Conservation (phyloP, 2,113 vertebrate genomes). For the Corythaixoides concolor region DNA sequence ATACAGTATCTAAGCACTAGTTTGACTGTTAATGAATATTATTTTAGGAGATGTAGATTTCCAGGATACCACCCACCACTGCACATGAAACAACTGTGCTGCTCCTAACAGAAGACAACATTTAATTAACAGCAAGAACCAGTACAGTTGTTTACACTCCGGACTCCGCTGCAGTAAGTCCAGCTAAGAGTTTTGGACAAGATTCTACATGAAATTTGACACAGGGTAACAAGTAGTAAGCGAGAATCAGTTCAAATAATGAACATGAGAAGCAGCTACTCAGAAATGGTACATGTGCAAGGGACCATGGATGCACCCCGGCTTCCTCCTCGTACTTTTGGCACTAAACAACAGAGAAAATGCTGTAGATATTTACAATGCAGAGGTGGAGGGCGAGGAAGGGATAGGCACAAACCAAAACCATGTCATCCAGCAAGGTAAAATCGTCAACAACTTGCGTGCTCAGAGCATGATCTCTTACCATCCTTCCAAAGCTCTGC, state of each 20-base stretch:
- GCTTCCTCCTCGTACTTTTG: background rate
- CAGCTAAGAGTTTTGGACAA: background rate
- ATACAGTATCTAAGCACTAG: background rate
- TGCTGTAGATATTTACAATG: background rate
- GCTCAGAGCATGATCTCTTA: conserved; percentile 61
- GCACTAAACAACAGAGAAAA: background rate
- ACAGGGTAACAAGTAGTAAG: background rate
- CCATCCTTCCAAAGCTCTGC: conserved; percentile 98
- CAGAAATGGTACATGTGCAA: conserved; percentile 49
- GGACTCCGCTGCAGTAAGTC: background rate
- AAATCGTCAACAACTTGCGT: background rate
- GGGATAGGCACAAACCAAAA: background rate
- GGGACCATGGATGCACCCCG: background rate
- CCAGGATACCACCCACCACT: background rate
- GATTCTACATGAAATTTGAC: background rate
- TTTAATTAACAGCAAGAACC: background rate
- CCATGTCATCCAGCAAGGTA: background rate
- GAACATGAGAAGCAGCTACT: conserved; percentile 55
- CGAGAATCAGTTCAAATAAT: background rate
- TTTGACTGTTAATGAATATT: background rate
- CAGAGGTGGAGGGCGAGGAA: background rate
- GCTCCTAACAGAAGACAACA: background rate
- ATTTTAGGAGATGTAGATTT: background rate
- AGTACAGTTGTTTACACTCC: background rate
- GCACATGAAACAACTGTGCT: background rate